phyloP scores from a whole-genome alignment of 2,888 invertebrate genomes.

The Ectemnius continuus region DNA sequence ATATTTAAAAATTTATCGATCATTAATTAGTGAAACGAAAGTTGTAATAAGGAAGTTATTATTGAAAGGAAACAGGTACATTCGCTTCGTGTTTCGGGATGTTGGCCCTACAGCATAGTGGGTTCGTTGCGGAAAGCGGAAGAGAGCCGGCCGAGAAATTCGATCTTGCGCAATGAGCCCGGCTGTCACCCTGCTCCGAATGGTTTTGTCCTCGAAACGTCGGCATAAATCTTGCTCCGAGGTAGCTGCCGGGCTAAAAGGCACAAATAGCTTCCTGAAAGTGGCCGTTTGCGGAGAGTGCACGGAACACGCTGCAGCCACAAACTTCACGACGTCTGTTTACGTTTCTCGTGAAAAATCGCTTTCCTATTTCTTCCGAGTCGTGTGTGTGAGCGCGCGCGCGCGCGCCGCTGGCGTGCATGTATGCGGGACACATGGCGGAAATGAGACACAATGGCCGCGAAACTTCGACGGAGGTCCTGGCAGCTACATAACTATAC shows the following conservation, averaged over 20 bases:
- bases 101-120: no score
- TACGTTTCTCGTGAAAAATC: conserved; percentile 53
- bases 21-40: no score
- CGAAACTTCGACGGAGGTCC: neutral
- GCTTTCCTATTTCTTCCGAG: conserved; percentile 40
- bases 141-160: conserved; percentile 8
- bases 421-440: conserved; percentile 45
- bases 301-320: conserved; percentile 13
- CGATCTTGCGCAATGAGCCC: neutral
- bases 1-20: no score
- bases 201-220: conserved; percentile 21
- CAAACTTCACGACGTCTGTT: conserved; percentile 45
- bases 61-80: no score
- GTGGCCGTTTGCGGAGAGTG: conserved; percentile 37
- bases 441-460: conserved; percentile 46
- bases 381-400: conserved; percentile 33
- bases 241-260: conserved; percentile 5
- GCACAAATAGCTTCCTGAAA: conserved; percentile 31
- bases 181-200: neutral
- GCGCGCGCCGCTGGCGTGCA: no score
- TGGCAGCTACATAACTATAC: neutral
- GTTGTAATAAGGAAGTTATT: no score
- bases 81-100: no score
- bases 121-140: neutral
- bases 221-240: conserved; percentile 40